These are phyloP conservation scores for Sarcophaga peregrina DNA, from an alignment of 1,140 invertebrate species.

Conservation along the genomic window DNA sequence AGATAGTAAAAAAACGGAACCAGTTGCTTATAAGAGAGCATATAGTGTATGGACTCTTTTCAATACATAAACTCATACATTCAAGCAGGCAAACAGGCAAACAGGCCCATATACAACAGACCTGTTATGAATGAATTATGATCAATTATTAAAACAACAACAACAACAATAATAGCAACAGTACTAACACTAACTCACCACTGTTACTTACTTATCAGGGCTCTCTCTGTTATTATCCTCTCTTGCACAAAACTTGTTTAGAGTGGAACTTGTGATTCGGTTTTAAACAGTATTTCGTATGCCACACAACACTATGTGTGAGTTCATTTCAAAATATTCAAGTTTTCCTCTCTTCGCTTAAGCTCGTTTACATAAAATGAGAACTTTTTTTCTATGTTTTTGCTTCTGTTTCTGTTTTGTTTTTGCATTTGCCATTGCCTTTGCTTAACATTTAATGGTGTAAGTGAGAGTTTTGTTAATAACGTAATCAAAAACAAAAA, in stretches of 20 bases:
- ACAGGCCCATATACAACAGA: constrained; percentile 44
- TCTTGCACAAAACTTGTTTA: too few relatives aligned
- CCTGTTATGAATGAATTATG: constrained; percentile 64
- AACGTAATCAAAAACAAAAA: too few relatives aligned
- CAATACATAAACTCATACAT: background rate
- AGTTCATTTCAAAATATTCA: too few relatives aligned
- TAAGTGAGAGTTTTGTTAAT: background rate
- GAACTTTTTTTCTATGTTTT: too few relatives aligned
- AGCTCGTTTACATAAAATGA: too few relatives aligned
- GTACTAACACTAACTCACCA: background rate
- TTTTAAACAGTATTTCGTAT: too few relatives aligned
- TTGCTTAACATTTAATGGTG: too few relatives aligned
- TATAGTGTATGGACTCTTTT: background rate
- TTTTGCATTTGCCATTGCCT: background rate
- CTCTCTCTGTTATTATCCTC: too few relatives aligned
- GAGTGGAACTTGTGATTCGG: too few relatives aligned
- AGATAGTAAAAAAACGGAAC: constrained; percentile 30
- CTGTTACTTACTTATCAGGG: background rate
- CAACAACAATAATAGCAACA: background rate
- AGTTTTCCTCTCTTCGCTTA: too few relatives aligned
- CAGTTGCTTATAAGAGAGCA: constrained; percentile 35
- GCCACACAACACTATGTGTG: too few relatives aligned
- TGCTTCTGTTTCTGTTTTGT: background rate
- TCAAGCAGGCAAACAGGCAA: too few relatives aligned
- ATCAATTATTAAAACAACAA: constrained; percentile 61